These are phyloP conservation scores for Temnothorax ravouxi DNA, from an alignment of 2,888 invertebrate genomes.

Conservation along the genomic window DNA sequence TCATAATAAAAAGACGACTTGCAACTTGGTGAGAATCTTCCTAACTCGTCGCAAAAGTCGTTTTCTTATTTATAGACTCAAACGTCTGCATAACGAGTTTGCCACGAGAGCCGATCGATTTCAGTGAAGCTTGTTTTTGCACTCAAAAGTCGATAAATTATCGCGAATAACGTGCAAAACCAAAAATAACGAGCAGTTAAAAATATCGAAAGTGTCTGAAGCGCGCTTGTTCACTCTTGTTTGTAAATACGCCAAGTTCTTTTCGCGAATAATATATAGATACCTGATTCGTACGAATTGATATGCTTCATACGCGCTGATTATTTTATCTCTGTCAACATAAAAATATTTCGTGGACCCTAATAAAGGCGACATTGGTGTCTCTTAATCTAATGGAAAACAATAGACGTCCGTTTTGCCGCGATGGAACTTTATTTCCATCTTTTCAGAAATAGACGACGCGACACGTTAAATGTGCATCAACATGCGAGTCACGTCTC, in stretches of 20 bases:
- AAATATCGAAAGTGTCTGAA: conserved; percentile 30
- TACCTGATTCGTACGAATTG: background rate
- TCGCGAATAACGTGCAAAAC: background rate
- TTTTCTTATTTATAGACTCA: conserved; percentile 37
- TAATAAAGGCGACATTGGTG: background rate
- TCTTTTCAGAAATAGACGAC: conserved; percentile 39
- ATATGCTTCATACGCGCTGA: background rate
- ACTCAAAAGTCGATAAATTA: conserved; percentile 42
- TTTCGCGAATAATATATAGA: background rate
- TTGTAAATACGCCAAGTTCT: conserved; percentile 3
- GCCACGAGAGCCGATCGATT: background rate
- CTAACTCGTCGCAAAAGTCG: background rate
- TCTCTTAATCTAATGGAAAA: background rate
- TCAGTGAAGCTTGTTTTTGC: conserved; percentile 18
- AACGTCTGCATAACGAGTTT: conserved; percentile 13
- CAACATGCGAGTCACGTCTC: conserved; percentile 11
- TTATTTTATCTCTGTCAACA: background rate
- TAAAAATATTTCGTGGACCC: conserved; percentile 11
- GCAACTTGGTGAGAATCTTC: conserved; percentile 13
- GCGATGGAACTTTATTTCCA: conserved; percentile 22
- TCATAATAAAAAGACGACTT: background rate
- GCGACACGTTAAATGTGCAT: conserved; percentile 19
- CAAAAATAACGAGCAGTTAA: conserved; percentile 33
- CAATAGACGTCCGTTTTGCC: background rate
- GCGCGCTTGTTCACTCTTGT: background rate